Conservation (phyloP, 2,113 vertebrate genomes). For the Hyla sarda region DNA sequence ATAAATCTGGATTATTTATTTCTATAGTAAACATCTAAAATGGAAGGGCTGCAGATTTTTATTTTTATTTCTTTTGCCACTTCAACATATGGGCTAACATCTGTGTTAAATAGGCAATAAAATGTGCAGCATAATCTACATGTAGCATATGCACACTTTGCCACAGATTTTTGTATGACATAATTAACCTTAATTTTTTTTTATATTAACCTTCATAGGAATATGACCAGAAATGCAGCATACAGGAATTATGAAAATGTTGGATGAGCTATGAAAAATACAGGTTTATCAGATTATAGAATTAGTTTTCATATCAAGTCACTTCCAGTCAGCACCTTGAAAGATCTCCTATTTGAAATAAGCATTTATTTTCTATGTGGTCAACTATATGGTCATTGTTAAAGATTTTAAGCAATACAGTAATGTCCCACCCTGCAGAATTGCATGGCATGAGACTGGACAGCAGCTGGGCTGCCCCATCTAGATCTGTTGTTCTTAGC, state of each 20-base stretch:
- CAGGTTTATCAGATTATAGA: neutral
- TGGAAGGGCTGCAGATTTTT: too few species aligned
- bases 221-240: conserved; percentile 3
- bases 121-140: too few species aligned
- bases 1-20: too few species aligned
- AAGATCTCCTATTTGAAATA: neutral
- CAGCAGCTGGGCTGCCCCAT: neutral
- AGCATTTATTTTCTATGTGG: neutral
- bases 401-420: neutral
- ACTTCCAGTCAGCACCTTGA: neutral
- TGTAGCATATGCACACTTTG: too few species aligned
- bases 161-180: too few species aligned
- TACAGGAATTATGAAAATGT: neutral
- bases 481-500: neutral
- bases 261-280: neutral
- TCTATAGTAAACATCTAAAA: too few species aligned
- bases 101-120: too few species aligned
- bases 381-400: too few species aligned
- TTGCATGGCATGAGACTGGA: too few species aligned
- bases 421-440: neutral
- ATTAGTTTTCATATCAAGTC: neutral
- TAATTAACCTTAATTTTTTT: too few species aligned
- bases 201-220: neutral
- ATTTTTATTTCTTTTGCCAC: too few species aligned
- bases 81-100: too few species aligned